These are phyloP conservation scores for Homalodisca vitripennis DNA, from an alignment of 1,140 invertebrate genomes.

Conservation along the genomic window DNA sequence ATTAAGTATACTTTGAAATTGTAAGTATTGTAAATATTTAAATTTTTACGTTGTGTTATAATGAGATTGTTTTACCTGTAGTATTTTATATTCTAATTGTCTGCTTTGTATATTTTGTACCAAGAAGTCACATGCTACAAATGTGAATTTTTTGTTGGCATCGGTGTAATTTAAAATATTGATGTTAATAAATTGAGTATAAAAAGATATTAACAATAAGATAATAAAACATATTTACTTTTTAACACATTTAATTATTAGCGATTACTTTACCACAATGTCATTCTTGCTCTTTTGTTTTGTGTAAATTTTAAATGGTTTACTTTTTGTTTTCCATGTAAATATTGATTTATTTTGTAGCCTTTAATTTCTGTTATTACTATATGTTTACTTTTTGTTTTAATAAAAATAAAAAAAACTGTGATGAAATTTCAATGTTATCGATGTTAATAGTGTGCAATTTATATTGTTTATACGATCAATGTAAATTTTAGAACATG, in stretches of 20 bases:
- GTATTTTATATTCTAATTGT: conserved; percentile 6
- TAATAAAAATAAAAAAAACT: conserved; percentile 20
- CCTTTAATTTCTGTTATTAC: neutral
- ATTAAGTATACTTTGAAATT: too few relatives aligned
- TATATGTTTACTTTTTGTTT: conserved; percentile 13
- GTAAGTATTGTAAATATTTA: too few relatives aligned
- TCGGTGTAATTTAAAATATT: neutral
- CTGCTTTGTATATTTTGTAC: too few relatives aligned
- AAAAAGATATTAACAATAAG: too few relatives aligned
- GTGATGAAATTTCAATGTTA: conserved; percentile 31
- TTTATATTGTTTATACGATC: conserved; percentile 30
- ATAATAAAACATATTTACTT: too few relatives aligned
- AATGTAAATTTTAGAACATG: conserved; percentile 21
- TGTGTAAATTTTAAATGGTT: neutral
- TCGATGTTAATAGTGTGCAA: conserved; percentile 31
- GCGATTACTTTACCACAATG: neutral
- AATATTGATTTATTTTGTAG: neutral
- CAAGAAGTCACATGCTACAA: neutral
- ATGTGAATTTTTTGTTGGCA: neutral
- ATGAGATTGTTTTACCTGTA: conserved; percentile 4
- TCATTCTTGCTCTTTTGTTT: neutral
- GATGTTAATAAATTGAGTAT: too few relatives aligned
- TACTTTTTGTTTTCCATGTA: neutral
- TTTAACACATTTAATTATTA: too few relatives aligned
- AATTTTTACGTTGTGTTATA: too few relatives aligned